Evolutionary conservation across 2,113 vertebrate genomes (phyloP).

Genomic region (Arothron firmamentum): DNA sequence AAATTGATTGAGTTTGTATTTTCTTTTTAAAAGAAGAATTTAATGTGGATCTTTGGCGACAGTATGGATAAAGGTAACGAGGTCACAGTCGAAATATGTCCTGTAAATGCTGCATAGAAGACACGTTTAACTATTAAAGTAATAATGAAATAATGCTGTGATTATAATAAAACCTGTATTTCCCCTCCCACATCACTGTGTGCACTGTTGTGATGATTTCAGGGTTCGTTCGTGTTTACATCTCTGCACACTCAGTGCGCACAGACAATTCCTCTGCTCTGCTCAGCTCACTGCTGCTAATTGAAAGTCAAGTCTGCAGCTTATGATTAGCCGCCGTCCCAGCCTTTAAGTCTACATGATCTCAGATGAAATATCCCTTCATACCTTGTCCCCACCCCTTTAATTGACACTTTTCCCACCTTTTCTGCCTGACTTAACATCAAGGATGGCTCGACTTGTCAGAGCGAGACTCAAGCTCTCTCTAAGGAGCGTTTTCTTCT

Average conservation of each 20-base stretch:
- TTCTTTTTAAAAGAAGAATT: no score
- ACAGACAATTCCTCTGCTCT: conserved; percentile 48
- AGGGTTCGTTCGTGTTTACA: conserved; percentile 36
- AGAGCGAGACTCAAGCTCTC: conserved; percentile 28
- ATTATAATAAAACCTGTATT: neutral
- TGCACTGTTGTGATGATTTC: conserved; percentile 9
- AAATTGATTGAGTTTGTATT: no score
- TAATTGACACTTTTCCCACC: conserved; percentile 59
- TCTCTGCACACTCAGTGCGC: conserved; percentile 10
- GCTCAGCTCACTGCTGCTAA: conserved; percentile 37
- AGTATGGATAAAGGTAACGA: no score
- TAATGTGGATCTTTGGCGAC: no score
- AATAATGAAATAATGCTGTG: neutral
- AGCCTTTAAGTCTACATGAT: conserved; percentile 56
- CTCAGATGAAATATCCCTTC: conserved; percentile 52
- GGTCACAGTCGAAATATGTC: no score
- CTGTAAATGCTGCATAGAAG: no score
- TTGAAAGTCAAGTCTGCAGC: conserved; percentile 46
- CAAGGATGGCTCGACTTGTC: conserved; percentile 56
- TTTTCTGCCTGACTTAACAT: conserved; percentile 61
- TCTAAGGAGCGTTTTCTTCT: neutral
- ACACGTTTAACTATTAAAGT: no score
- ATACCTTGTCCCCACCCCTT: conserved; percentile 43
- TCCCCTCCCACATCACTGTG: conserved; percentile 7
- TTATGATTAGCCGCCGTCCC: conserved; percentile 49